Evolutionary conservation across 2,113 vertebrate species (phyloP), one percentile per base, ranked within the genome.

Genomic region (Callipepla californica): DNA sequence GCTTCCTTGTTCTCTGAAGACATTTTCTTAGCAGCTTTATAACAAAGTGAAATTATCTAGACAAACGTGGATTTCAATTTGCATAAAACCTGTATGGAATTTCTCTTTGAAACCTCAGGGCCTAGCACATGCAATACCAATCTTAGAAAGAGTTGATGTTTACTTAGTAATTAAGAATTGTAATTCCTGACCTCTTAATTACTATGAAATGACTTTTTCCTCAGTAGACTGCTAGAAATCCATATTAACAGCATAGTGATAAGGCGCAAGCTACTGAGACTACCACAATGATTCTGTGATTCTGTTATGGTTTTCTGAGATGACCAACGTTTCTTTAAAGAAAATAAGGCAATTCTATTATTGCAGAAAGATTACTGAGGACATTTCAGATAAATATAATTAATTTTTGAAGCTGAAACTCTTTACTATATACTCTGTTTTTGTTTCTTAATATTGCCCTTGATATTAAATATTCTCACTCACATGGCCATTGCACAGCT

Each of bases 121-220:
- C 30, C 70, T 93, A 69, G 74, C 23, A 25, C 22, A 65, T 34
- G 63, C 34, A 81, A 10, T n/a, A 81, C 23, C 48, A 79, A 59
- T n/a, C 21, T 82, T 69, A 80, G 58, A 79, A 93, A 94, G n/a
- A 62, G 36, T 89, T 47, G 20, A 11, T n/a, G 25, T 90, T 93
- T 93, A 62, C 77, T 65, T 90, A 70, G 47, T 80, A 78, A 90
- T 17, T 80, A 61, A 76, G 2, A 50, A 79, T 34, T 69, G 28
- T 70, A 83, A 83, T 86, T 87, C 30, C 59, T 91, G 78, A 93
- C n/a, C 59, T 78, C 72, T 83, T 81, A 74, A 86, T 90, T 80
- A 85, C 82, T 3, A 69, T 80, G 13, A 77, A 70, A 91, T 59
- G 0, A 65, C 23, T 67, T 92, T 67, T 93, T 76, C 69, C 69